Base-by-base conservation (phyloP, 1,140 invertebrate species). In the Nomia melanderi region DNA sequence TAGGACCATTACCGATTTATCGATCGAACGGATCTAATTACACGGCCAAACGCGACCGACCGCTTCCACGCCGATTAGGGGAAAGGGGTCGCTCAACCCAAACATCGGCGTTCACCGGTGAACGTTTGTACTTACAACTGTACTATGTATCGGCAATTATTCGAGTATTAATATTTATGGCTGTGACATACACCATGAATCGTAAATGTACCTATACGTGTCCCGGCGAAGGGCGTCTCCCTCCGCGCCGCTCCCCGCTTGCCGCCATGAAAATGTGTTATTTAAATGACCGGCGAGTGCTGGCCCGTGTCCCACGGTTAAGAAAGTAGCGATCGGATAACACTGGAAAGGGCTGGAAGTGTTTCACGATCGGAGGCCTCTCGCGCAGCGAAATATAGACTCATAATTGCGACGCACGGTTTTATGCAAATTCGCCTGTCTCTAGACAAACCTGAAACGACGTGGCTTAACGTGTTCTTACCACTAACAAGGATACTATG, bases 111-210 rank as follows among this genome's bases (percentile, higher is more conserved):
- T 25, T 50, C 41, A 71, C 69, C 41, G 36, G 27, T 62, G 31
- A 57, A 70, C 36, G 20, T n/a, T 12, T 41, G 25, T 65, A 56
- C 14, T 23, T 66, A 33, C 9, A 41, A 59, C 33, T 67, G n/a
- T 67, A 72, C 20, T 47, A 33, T 67, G 47, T 74, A 53, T 47
- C 39, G 44, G 25, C 50, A 39, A 59, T 63, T 53, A 73, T 39
- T 36, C 31, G n/a, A 56, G 47, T 66, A 67, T 75, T 57, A 47
- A 47, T 75, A 47, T 66, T 75, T 67, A 67, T 59, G 64, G 72
- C 72, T 67, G 64, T 75, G 63, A 75, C 64, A 64, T 65, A 31
- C 23, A 67, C 33, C 33, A 56, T 59, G 63, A 67, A 59, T 47
- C 33, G 70, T 73, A 54, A 71, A 71, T 64, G 53, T 67, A 27